Base-by-base conservation (phyloP, 30 jellyfish, hydroid and myxozoan genomes). In the Chrysaora quinquecirrha region DNA sequence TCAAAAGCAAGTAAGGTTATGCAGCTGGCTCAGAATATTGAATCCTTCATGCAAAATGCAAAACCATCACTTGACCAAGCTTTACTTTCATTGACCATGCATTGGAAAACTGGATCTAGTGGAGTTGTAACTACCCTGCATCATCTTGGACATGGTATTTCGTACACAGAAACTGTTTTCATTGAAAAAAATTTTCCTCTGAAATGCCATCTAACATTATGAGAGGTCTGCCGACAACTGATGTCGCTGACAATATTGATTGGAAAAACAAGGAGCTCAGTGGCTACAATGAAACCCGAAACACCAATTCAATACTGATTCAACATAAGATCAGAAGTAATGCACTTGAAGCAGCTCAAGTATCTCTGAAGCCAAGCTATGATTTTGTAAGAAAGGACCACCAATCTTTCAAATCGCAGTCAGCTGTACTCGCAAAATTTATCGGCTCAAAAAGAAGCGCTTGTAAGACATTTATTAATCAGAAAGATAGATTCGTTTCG, bases 41-140 rank as follows among this genome's bases (percentile, higher is more conserved):
- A 76, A 76, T 54, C 47, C 54, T 80, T 76, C 68, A 31, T 76
- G 88, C 69, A 80, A 34, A 52, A 54, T 76, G 67, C 88, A 76
- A 56, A 76, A 80, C 79, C 68, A 63, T 76, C 80, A 56, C 88
- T 54, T 31, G 87, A 63, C 60, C 88, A 58, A 33, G 88, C 80
- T 76, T 76, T 54, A 76, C 78, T 76, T 54, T 76, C 78, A 58
- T 76, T 76, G 80, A 76, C 88, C n/a, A 56, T 76, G 88, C 88
- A 33, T 76, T 49, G 69, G 64, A 60, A 76, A 76, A 56, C 80
- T 76, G 88, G 88, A 38, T 63, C 88, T 76, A 32, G 88, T 76
- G 88, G 54, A 54, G 90, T 79, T 63, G 90, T 79, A 63, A 79
- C 30, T 66, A 48, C 82, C 61, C 60, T 76, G 32, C 78, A 60